These are phyloP conservation scores for Platichthys stellatus DNA, from an alignment of 2,113 vertebrate species.

Conservation along the genomic window DNA sequence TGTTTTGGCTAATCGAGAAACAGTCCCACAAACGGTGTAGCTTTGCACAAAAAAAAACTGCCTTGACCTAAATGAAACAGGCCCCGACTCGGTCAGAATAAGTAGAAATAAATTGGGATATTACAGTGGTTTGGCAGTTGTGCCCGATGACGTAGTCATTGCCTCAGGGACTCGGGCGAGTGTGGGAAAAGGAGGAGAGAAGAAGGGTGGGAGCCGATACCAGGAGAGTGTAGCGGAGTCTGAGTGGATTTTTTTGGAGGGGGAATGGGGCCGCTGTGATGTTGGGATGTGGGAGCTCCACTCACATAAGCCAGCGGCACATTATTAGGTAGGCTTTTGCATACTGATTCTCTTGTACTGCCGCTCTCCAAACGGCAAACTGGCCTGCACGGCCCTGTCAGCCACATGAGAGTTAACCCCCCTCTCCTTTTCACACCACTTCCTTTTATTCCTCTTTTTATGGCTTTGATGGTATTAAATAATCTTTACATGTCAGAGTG, in stretches of 20 bases:
- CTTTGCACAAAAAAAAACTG: slow-evolving; percentile 59
- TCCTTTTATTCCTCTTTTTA: slow-evolving; percentile 73
- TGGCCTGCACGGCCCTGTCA: slow-evolving; percentile 23
- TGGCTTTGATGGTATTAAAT: slow-evolving; percentile 85
- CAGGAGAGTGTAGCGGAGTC: slow-evolving; percentile 63
- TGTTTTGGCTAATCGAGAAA: slow-evolving; percentile 9
- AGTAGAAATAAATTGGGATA: slow-evolving; percentile 75
- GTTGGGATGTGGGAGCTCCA: slow-evolving; percentile 69
- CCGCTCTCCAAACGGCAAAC: slow-evolving; percentile 10
- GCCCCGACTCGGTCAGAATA: slow-evolving; percentile 63
- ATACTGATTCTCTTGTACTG: slow-evolving; percentile 62
- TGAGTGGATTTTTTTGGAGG: slow-evolving; percentile 56
- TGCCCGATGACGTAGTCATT: slow-evolving; percentile 71
- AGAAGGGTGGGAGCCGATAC: slow-evolving; percentile 74
- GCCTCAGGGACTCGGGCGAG: slow-evolving; percentile 75
- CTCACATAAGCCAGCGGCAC: slow-evolving; percentile 53
- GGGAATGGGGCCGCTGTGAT: slow-evolving; percentile 73
- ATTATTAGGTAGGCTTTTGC: slow-evolving; percentile 54
- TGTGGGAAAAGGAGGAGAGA: slow-evolving; percentile 80
- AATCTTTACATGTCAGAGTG: slow-evolving; percentile 83
- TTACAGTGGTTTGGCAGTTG: slow-evolving; percentile 76
- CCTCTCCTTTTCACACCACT: slow-evolving; percentile 31
- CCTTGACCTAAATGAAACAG: slow-evolving; percentile 67
- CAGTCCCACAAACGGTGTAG: slow-evolving; percentile 15
- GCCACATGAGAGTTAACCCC: slow-evolving; percentile 55